phyloP scores from a whole-genome alignment of 35 echinoderm and acorn worm genomes.

The Heliocidaris tuberculata region DNA sequence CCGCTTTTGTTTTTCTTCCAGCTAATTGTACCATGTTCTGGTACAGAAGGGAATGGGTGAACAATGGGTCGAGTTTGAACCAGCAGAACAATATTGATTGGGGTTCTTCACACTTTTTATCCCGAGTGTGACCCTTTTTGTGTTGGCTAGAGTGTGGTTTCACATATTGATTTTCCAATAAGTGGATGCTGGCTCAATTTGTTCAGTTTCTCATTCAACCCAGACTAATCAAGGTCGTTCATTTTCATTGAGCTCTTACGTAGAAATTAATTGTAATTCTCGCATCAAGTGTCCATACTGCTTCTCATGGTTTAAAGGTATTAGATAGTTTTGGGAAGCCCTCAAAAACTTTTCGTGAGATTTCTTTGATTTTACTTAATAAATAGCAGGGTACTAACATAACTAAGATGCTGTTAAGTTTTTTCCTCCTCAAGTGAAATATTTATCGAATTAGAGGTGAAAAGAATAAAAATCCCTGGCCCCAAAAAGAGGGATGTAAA shows the following conservation, averaged over 20 bases:
- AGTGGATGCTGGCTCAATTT: slow-evolving; percentile 33
- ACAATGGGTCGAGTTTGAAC: not conserved
- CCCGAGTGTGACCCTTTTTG: not conserved
- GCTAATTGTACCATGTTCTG: not conserved
- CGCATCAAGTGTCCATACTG: not conserved
- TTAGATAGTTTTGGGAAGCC: too few species aligned
- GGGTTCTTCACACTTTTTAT: slow-evolving; percentile 21
- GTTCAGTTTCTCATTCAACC: slow-evolving; percentile 24
- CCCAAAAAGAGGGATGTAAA: too few species aligned
- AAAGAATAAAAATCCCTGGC: too few species aligned
- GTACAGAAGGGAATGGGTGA: not conserved
- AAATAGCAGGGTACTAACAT: too few species aligned
- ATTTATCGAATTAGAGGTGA: too few species aligned
- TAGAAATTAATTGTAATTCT: not conserved
- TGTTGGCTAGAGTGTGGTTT: slow-evolving; percentile 31
- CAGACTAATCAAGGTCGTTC: slow-evolving; percentile 20
- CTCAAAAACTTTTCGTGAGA: too few species aligned
- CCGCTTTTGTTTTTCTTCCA: not conserved
- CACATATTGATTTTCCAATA: slow-evolving; percentile 23
- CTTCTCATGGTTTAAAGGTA: not conserved
- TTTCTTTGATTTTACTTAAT: too few species aligned
- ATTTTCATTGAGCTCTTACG: not conserved
- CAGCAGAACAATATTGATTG: slow-evolving; percentile 15
- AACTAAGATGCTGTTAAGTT: too few species aligned
- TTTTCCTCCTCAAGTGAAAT: too few species aligned